Base-by-base conservation (phyloP, 1,140 invertebrate species). In the Drosophila erecta region DNA sequence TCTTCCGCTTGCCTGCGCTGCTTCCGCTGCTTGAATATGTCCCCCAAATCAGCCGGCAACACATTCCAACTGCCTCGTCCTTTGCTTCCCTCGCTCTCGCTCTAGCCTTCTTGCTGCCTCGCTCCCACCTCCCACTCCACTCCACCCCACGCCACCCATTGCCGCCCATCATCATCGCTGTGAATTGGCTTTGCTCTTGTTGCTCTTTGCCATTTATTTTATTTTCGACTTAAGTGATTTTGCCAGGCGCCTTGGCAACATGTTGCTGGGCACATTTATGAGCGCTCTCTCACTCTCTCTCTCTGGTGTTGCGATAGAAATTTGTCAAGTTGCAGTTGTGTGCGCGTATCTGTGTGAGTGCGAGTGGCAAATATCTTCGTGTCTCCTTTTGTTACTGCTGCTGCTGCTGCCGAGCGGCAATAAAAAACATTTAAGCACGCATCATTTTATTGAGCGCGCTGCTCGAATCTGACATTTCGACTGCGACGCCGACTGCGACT, bases 381-480 rank as follows among this genome's bases (percentile, higher is more conserved):
- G 43, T 73, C 43, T 54, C 51, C 17, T 47, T 41, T 38, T 17
- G 15, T 43, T 44, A 38, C 62, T 84, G 64, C 47, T 79, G 70
- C 40, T 79, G 70, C 40, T 81, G 56, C 59, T 73, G 64, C 54
- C 43, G 43, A 49, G 46, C 67, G 84, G 79, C 73, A 89, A 89
- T 89, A 87, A 87, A 87, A 89, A 84, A 76, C 84, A 87, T 89
- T 87, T 89, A 87, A 84, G 84, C 76, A 89, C 84, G 85, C 84
- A 87, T 87, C 86, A 83, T 85, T 61, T 84, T 89, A 89, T 89
- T 84, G 72, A 86, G 81, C 74, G 83, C 53, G 59, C 78, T 86
- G 77, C 75, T 86, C 66, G 62, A 78, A 86, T 66, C 83, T 85
- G 81, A 86, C 81, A 80, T 85, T 85, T 77, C 40, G 56, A 79